Conservation (phyloP, 2,113 vertebrate species). For the Xenopus laevis region DNA sequence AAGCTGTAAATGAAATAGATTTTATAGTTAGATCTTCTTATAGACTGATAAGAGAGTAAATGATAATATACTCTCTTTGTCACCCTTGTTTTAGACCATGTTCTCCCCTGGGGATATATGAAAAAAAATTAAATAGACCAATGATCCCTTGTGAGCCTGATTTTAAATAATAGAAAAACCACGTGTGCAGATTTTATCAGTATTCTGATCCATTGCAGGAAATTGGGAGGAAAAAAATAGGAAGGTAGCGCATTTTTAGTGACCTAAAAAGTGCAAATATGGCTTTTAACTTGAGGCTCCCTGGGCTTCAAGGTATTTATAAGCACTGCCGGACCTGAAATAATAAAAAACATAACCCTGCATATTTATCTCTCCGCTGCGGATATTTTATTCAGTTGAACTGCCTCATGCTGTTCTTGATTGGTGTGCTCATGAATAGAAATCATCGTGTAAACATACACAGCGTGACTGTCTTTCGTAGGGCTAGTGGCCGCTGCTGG, state of each 20-base stretch:
- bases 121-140: conserved; percentile 29
- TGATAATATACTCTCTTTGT: too few relatives aligned
- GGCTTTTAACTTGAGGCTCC: conserved; percentile 42
- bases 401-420: conserved; percentile 47
- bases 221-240: not conserved
- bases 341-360: conserved; percentile 47
- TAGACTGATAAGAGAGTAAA: too few relatives aligned
- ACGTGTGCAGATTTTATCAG: not conserved
- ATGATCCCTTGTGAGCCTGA: conserved; percentile 9
- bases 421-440: conserved; percentile 47
- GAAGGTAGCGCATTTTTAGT: conserved; percentile 22
- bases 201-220: conserved; percentile 17
- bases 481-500: conserved; percentile 43
- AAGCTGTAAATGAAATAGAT: too few relatives aligned
- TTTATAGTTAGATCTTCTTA: too few relatives aligned
- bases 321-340: conserved; percentile 41
- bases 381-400: conserved; percentile 47
- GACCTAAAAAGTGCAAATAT: conserved; percentile 39
- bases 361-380: conserved; percentile 43
- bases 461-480: conserved; percentile 42
- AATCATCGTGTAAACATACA: conserved; percentile 47
- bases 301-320: conserved; percentile 44
- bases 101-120: conserved; percentile 7
- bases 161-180: conserved; percentile 33
- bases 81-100: not conserved